Evolutionary conservation across 2,113 vertebrate species (phyloP).

Genomic region (Girardinichthys multiradiatus): DNA sequence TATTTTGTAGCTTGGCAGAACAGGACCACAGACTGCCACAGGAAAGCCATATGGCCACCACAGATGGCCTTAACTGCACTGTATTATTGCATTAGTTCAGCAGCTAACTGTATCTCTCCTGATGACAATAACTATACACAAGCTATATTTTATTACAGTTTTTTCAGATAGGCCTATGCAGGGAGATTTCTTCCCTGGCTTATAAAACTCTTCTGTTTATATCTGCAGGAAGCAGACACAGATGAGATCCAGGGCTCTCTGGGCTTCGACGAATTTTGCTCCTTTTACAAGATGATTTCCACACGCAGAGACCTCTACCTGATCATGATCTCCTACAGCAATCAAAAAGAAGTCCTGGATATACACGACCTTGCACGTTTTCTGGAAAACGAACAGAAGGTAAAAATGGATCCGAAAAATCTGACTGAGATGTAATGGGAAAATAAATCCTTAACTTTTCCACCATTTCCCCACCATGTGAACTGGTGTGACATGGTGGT

Average conservation of each 20-base stretch:
- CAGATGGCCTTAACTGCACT: conserved; percentile 63
- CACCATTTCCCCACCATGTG: too few species aligned
- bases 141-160: conserved; percentile 23
- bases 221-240: conserved; percentile 90
- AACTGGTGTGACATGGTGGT: too few species aligned
- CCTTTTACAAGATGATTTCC: conserved; percentile 98
- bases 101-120: conserved; percentile 22
- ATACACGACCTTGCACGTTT: conserved; percentile 85
- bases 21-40: conserved; percentile 26
- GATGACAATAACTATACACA: conserved; percentile 8
- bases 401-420: conserved; percentile 41
- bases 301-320: conserved; percentile 93
- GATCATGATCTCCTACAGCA: conserved; percentile 94
- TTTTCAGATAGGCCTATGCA: conserved; percentile 1
- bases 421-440: background rate
- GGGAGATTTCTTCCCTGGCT: conserved; percentile 22
- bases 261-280: conserved; percentile 94
- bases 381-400: conserved; percentile 93
- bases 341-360: conserved; percentile 92
- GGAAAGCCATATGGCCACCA: conserved; percentile 57
- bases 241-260: conserved; percentile 91
- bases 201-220: conserved; percentile 24
- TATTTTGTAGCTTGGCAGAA: conserved; percentile 34
- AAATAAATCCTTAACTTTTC: background rate
- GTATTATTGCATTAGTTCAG: conserved; percentile 48